Conservation (phyloP, 2,113 vertebrate species). For the Arothron firmamentum region DNA sequence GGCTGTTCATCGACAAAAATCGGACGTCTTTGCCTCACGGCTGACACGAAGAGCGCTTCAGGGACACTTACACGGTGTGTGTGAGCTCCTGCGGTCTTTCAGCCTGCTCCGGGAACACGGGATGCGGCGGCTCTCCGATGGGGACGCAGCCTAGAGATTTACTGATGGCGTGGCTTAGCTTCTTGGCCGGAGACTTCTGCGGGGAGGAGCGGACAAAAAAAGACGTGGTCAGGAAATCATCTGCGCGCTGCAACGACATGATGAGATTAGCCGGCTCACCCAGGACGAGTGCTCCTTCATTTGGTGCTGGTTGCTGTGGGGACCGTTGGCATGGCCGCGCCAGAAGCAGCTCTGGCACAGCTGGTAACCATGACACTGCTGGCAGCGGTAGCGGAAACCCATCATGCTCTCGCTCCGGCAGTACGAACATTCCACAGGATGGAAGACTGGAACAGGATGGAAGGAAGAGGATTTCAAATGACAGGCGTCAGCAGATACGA, state of each 20-base stretch:
- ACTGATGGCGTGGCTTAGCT: constrained; percentile 98
- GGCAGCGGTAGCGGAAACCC: constrained; percentile 97
- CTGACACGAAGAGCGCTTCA: constrained; percentile 4
- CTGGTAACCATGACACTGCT: constrained; percentile 98
- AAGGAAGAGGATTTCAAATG: not conserved
- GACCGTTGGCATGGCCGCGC: constrained; percentile 90
- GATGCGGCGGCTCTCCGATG: constrained; percentile 89
- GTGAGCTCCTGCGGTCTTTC: constrained; percentile 90
- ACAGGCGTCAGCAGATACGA: not conserved
- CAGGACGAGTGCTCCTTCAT: constrained; percentile 99
- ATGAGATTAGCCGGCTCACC: constrained; percentile 71
- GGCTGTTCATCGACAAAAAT: constrained; percentile 36
- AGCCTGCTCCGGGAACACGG: constrained; percentile 91
- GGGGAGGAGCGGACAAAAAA: constrained; percentile 13
- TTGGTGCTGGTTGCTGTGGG: constrained; percentile 98
- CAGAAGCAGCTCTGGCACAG: constrained; percentile 98
- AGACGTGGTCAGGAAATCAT: constrained; percentile 4
- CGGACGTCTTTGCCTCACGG: not conserved
- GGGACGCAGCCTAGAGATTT: constrained; percentile 95
- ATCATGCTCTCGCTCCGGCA: constrained; percentile 98
- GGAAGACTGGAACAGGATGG: constrained; percentile 81
- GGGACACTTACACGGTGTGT: constrained; percentile 83
- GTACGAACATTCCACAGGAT: constrained; percentile 96
- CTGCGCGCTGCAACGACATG: too few species aligned
- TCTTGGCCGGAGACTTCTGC: constrained; percentile 98